Percentiles rank a stretch among this genome's conserved stretches.
Evolutionary conservation across 2,113 vertebrate genomes (phyloP).

Genomic region (Neolamprologus caudopunctatus): DNA sequence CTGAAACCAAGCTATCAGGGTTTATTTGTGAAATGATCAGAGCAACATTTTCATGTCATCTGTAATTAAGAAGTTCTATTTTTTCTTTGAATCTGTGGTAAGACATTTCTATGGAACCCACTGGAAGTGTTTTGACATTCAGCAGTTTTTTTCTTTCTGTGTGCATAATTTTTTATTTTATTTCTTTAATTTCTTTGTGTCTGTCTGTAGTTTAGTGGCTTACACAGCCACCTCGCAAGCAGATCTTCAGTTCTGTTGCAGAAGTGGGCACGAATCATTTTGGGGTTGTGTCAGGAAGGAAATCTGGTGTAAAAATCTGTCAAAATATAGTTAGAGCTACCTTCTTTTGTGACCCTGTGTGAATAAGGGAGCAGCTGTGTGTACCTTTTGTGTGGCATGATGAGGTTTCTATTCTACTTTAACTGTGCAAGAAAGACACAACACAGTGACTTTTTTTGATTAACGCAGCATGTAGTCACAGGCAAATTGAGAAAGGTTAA

Average conservation of each 20-base stretch:
- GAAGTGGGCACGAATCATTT: neutral
- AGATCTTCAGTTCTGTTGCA: neutral
- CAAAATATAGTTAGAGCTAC: neutral
- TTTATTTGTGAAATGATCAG: neutral
- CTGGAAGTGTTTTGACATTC: neutral
- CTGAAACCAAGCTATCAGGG: neutral
- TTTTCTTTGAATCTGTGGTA: neutral
- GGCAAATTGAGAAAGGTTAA: neutral
- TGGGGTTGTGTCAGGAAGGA: neutral
- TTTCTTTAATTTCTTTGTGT: neutral
- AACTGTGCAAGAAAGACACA: neutral
- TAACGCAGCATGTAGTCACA: neutral
- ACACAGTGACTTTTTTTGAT: neutral
- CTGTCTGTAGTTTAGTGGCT: neutral
- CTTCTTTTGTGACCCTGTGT: neutral
- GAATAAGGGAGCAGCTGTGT: neutral
- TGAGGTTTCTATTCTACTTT: neutral
- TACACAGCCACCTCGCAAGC: neutral
- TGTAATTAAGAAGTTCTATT: neutral
- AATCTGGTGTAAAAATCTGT: neutral
- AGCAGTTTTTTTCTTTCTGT: neutral
- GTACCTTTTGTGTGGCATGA: neutral
- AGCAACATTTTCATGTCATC: neutral
- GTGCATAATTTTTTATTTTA: neutral
- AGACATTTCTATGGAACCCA: neutral